phyloP scores from a whole-genome alignment of 2,113 vertebrate genomes.

The Lutjanus erythropterus region DNA sequence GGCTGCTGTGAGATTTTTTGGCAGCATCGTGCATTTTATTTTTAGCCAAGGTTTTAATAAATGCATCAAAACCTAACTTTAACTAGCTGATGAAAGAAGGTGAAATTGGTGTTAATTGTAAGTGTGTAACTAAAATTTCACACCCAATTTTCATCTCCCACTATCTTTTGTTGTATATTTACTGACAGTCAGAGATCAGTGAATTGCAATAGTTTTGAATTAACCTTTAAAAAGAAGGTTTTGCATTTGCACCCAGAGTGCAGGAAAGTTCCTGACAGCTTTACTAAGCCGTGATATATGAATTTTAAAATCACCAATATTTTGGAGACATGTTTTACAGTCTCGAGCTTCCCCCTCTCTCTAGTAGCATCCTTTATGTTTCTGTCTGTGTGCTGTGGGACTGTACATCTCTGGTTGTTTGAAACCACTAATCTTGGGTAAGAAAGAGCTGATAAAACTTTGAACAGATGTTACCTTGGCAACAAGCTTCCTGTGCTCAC shows the following conservation, averaged over 20 bases:
- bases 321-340: not conserved
- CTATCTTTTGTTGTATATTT: not conserved
- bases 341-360: not conserved
- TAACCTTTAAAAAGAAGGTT: not conserved
- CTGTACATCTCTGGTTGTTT: conserved; percentile 19
- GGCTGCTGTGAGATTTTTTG: conserved; percentile 9
- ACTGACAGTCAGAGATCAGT: not conserved
- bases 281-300: not conserved
- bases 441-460: conserved; percentile 45
- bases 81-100: not conserved
- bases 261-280: not conserved
- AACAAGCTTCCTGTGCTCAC: conserved; percentile 47
- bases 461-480: conserved; percentile 61
- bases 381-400: not conserved
- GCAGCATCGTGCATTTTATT: not conserved
- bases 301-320: not conserved
- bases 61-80: not conserved
- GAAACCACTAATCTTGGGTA: conserved; percentile 38
- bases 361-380: not conserved
- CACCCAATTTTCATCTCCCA: not conserved
- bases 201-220: not conserved
- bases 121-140: not conserved
- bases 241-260: not conserved
- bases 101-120: not conserved
- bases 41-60: not conserved